phyloP scores from a whole-genome alignment of 2,113 vertebrate species.

The Diadophis punctatus region DNA sequence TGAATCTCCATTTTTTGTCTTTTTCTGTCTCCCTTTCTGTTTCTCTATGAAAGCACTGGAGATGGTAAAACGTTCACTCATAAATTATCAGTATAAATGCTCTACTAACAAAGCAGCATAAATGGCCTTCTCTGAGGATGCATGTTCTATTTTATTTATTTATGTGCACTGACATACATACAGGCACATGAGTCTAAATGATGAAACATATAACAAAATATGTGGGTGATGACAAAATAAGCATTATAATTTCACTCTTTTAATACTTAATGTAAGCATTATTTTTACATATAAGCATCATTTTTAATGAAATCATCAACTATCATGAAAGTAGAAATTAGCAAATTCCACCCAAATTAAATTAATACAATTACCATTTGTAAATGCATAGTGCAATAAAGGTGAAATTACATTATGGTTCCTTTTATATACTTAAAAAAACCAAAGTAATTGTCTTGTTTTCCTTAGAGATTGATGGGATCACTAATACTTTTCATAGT shows the following conservation, averaged over 20 bases:
- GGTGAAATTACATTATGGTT: background rate
- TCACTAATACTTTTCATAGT: conserved; percentile 18
- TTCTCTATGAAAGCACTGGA: background rate
- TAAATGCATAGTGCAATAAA: background rate
- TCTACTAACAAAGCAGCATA: background rate
- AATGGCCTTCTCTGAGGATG: background rate
- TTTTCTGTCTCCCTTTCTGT: background rate
- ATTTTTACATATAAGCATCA: background rate
- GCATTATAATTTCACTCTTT: background rate
- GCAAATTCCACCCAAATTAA: background rate
- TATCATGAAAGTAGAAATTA: background rate
- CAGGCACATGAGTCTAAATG: background rate
- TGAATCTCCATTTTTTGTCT: background rate
- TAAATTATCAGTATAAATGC: background rate
- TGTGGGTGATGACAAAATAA: background rate
- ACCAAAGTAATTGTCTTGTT: background rate
- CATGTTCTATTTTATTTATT: background rate
- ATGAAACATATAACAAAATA: background rate
- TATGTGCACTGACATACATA: background rate
- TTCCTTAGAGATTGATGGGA: background rate
- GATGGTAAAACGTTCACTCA: background rate
- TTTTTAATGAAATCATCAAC: background rate
- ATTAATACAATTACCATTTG: background rate
- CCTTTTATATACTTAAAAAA: background rate
- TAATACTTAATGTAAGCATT: background rate